Conservation (phyloP, 2,888 invertebrate genomes). For the Rhynchonema sp. region DNA sequence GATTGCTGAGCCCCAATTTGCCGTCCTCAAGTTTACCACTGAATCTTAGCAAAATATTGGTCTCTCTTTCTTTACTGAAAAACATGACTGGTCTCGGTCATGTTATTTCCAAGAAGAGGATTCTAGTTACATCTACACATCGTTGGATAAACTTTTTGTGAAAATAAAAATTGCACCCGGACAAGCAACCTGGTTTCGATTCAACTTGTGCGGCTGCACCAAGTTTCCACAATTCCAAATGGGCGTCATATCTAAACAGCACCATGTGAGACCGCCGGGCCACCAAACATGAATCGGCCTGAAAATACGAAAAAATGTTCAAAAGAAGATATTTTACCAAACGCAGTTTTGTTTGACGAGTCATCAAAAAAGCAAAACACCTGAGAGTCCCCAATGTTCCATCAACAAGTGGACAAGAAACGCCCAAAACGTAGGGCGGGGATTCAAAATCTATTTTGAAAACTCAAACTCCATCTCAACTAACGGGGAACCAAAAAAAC, state of each 20-base stretch:
- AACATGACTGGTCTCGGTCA: no score
- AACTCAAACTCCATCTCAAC: not conserved
- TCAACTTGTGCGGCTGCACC: not conserved
- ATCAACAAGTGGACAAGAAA: not conserved
- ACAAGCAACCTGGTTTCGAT: not conserved
- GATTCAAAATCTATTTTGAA: not conserved
- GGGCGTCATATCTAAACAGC: not conserved
- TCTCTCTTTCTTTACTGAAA: no score
- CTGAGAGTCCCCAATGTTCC: not conserved
- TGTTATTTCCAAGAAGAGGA: no score
- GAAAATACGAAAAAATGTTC: not conserved
- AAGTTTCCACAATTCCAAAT: not conserved
- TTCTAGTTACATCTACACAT: no score
- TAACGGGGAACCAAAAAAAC: not conserved
- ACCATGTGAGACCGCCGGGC: not conserved
- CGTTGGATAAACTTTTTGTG: no score
- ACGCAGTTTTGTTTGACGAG: not conserved
- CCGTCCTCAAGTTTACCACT: no score
- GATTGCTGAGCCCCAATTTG: no score
- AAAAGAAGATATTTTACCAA: not conserved
- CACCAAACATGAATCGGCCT: not conserved
- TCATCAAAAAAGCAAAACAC: not conserved
- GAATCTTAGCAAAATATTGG: no score
- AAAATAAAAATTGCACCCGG: no score
- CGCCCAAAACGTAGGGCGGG: not conserved